phyloP scores from a whole-genome alignment of 2,113 vertebrate species.

The Amphiprion percula region DNA sequence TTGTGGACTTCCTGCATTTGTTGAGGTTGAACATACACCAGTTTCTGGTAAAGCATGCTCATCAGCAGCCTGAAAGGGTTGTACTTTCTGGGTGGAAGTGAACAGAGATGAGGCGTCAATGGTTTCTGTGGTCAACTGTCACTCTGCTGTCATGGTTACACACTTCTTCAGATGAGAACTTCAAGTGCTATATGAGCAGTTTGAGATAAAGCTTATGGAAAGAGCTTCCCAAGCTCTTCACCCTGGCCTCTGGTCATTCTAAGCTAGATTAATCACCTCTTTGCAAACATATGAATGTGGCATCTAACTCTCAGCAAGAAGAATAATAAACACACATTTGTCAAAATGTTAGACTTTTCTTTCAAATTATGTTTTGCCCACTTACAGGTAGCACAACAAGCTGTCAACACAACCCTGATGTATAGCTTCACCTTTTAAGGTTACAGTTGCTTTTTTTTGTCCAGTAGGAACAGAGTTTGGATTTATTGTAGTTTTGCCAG shows the following conservation, averaged over 20 bases:
- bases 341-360: neutral
- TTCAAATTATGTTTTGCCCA: neutral
- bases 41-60: neutral
- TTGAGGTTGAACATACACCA: neutral
- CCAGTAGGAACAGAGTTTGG: neutral
- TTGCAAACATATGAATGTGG: neutral
- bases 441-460: neutral
- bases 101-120: constrained; percentile 10
- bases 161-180: neutral
- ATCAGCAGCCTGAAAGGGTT: neutral
- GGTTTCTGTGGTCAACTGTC: neutral
- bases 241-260: no score
- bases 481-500: neutral
- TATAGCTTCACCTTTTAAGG: no score
- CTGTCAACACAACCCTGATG: no score
- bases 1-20: neutral
- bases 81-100: neutral
- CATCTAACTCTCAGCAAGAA: neutral
- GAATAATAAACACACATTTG: neutral
- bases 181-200: neutral
- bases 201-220: neutral
- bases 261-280: neutral
- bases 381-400: neutral
- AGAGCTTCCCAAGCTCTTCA: neutral
- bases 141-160: neutral